These are phyloP conservation scores for Andinoacara biseriatus DNA, from an alignment of 2,113 vertebrate species.

Conservation along the genomic window DNA sequence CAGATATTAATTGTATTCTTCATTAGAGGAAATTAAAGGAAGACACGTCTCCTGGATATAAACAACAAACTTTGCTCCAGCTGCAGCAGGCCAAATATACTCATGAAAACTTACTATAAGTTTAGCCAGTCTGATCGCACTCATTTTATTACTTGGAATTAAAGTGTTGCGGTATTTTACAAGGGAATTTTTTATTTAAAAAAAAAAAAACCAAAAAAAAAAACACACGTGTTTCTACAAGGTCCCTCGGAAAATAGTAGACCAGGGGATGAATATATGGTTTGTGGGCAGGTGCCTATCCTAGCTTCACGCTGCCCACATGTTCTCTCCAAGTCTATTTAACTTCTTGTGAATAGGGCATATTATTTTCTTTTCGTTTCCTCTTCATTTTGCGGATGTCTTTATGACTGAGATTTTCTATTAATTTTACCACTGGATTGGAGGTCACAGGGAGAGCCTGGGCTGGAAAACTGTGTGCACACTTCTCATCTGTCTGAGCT, in stretches of 20 bases:
- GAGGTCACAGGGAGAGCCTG: constrained; percentile 50
- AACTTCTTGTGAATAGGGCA: constrained; percentile 48
- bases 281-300: constrained; percentile 65
- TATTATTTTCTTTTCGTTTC: constrained; percentile 59
- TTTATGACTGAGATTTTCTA: constrained; percentile 64
- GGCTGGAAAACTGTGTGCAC: constrained; percentile 27
- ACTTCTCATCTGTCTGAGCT: constrained; percentile 27
- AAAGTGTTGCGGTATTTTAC: constrained; percentile 68
- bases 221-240: constrained; percentile 62
- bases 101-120: constrained; percentile 54
- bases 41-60: constrained; percentile 31
- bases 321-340: constrained; percentile 42
- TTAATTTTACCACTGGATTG: constrained; percentile 46
- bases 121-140: constrained; percentile 59
- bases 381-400: constrained; percentile 52
- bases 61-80: constrained; percentile 16
- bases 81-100: constrained; percentile 59
- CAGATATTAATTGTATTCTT: not conserved
- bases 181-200: constrained; percentile 24
- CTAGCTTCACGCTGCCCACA: constrained; percentile 49
- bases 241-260: constrained; percentile 60
- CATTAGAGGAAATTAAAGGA: constrained; percentile 21
- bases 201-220: too few relatives aligned
- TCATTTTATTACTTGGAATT: constrained; percentile 71
- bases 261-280: constrained; percentile 47